A percentile compares a stretch with the other conserved stretches of the same genome.
Conservation (phyloP, 2,113 vertebrate species). For the Sclerurus mexicanus region DNA sequence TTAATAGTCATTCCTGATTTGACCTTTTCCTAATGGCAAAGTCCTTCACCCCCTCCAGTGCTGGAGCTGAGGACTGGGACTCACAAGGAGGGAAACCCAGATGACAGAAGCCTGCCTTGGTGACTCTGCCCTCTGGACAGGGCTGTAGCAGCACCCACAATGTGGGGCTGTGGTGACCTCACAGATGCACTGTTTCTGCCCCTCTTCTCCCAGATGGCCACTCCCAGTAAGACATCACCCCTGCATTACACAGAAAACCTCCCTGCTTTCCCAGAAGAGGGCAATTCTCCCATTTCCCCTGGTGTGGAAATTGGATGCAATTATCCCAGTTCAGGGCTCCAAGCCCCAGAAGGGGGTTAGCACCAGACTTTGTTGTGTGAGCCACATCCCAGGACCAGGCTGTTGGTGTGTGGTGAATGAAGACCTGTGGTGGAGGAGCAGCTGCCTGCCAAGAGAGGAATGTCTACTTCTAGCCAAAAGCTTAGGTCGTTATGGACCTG, state of each 20-base stretch:
- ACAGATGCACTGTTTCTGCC: background rate
- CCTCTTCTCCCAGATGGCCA: background rate
- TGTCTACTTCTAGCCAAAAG: background rate
- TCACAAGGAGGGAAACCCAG: background rate
- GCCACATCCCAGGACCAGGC: fast-evolving
- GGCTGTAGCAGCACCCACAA: background rate
- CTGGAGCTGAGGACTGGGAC: background rate
- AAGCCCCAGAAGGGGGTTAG: background rate
- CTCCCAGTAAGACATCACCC: background rate
- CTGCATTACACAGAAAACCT: background rate
- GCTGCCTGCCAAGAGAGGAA: background rate
- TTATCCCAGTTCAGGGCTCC: background rate
- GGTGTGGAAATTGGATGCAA: background rate
- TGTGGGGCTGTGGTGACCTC: background rate
- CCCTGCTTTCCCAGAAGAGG: background rate
- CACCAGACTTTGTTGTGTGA: background rate
- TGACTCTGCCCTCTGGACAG: background rate
- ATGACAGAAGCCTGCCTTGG: background rate
- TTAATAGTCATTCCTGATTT: background rate
- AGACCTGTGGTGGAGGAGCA: background rate
- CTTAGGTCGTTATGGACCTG: background rate
- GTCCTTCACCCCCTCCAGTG: background rate
- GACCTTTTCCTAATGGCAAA: background rate
- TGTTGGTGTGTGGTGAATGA: background rate
- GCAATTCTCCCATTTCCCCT: background rate